Evolutionary conservation across 2,113 vertebrate species (phyloP).

Genomic region (Ahaetulla prasina): DNA sequence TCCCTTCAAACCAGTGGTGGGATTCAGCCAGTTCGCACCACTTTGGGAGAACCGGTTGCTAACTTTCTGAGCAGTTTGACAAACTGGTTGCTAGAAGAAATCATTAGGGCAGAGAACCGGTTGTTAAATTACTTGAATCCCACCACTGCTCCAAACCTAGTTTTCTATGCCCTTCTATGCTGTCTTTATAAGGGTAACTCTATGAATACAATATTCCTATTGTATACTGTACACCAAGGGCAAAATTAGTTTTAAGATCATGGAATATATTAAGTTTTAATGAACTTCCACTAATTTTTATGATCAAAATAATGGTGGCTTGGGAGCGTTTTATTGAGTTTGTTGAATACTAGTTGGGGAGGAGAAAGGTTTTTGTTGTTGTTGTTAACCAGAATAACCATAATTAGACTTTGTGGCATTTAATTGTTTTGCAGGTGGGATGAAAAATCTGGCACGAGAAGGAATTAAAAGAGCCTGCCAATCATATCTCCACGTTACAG

Average conservation of each 20-base stretch:
- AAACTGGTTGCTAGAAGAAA: too few relatives aligned
- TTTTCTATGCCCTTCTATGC: too few relatives aligned
- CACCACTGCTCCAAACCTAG: too few relatives aligned
- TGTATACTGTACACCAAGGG: neutral
- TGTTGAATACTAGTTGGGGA: constrained; percentile 40
- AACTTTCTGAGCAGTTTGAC: too few relatives aligned
- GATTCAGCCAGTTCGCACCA: too few relatives aligned
- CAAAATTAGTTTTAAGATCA: neutral
- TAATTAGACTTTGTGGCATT: constrained; percentile 56
- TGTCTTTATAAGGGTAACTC: neutral
- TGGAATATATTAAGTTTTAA: neutral
- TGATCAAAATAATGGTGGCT: constrained; percentile 48
- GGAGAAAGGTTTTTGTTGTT: neutral
- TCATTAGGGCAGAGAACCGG: too few relatives aligned
- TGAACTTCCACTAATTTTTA: constrained; percentile 31
- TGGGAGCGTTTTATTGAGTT: constrained; percentile 48
- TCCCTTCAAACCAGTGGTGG: too few relatives aligned
- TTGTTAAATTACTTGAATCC: too few relatives aligned
- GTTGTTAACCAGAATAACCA: constrained; percentile 51
- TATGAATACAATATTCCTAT: neutral
- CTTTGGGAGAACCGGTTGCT: too few relatives aligned
- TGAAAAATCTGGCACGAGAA: constrained; percentile 60
- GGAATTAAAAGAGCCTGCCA: constrained; percentile 48
- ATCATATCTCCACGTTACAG: constrained; percentile 52
- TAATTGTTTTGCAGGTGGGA: constrained; percentile 63